Evolutionary conservation across 2,797 vertebrate species (phyloP).

Genomic region (Takifugu ocellatus): DNA sequence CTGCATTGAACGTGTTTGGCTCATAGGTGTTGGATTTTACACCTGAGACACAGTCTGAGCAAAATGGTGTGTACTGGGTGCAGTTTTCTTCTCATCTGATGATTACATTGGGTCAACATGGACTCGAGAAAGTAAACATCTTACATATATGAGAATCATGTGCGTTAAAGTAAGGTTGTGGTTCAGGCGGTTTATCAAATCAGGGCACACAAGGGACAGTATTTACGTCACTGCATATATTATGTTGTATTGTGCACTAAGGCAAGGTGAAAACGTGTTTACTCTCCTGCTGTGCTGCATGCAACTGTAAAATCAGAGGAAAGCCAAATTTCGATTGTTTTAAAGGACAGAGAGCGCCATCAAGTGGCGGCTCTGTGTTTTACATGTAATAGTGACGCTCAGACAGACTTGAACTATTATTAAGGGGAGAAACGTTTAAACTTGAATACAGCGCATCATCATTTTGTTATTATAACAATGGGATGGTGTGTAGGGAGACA

Average conservation of each 20-base stretch:
- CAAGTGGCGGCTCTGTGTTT: slow-evolving; percentile 27
- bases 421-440: no score
- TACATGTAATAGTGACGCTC: not conserved
- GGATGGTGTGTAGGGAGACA: no score
- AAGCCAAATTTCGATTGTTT: not conserved
- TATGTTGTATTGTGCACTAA: not conserved
- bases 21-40: not conserved
- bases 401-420: not conserved
- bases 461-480: no score
- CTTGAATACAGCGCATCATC: no score
- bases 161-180: not conserved
- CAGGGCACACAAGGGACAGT: not conserved
- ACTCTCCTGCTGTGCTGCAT: not conserved
- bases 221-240: slow-evolving; percentile 1
- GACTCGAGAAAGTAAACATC: not conserved
- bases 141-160: not conserved
- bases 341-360: slow-evolving; percentile 30
- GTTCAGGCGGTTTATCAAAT: not conserved
- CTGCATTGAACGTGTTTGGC: slow-evolving; percentile 22
- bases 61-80: not conserved
- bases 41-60: slow-evolving; percentile 3
- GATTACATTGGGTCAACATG: not conserved
- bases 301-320: no score
- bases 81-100: not conserved
- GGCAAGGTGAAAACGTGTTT: not conserved